Percentiles rank a stretch among this genome's conserved stretches.
These are phyloP conservation scores for Sitta carolinensis DNA, from an alignment of 2,797 vertebrate species.

Conservation along the genomic window DNA sequence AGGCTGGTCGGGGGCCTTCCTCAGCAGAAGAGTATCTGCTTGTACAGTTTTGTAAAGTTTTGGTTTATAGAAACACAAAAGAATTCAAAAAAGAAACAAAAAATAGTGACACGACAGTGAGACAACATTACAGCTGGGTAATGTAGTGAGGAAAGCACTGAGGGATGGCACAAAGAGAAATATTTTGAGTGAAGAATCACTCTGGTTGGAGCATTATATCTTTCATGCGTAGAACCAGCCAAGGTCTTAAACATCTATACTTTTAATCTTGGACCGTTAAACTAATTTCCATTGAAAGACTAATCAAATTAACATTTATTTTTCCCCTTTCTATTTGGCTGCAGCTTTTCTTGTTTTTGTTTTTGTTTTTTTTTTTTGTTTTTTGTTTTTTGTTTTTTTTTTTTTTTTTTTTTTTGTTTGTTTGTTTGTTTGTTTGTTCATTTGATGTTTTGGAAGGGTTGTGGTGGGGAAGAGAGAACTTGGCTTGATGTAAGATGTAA, in stretches of 20 bases:
- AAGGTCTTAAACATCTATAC: neutral
- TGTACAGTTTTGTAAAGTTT: neutral
- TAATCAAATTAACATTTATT: slow-evolving; percentile 47
- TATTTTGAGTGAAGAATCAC: neutral
- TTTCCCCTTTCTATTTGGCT: slow-evolving; percentile 1
- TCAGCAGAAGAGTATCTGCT: neutral
- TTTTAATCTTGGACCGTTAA: slow-evolving; percentile 31
- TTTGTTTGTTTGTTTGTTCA: slow-evolving; percentile 44
- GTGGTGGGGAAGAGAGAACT: slow-evolving; percentile 33
- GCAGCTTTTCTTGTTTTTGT: slow-evolving; percentile 14
- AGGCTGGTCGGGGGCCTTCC: neutral
- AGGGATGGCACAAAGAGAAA: neutral
- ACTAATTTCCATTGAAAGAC: slow-evolving; percentile 35
- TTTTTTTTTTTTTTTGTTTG: too few relatives aligned
- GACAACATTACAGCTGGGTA: neutral
- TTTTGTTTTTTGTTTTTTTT: neutral
- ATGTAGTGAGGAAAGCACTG: neutral
- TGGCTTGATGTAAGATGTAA: slow-evolving; percentile 67
- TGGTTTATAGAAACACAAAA: neutral
- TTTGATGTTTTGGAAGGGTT: slow-evolving; percentile 37
- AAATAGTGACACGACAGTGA: neutral
- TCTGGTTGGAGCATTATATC: neutral
- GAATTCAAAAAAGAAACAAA: neutral
- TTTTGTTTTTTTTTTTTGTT: neutral
- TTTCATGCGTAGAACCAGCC: slow-evolving; percentile 5